Conservation (phyloP, 2,113 vertebrate species). For the Callionymus lyra region DNA sequence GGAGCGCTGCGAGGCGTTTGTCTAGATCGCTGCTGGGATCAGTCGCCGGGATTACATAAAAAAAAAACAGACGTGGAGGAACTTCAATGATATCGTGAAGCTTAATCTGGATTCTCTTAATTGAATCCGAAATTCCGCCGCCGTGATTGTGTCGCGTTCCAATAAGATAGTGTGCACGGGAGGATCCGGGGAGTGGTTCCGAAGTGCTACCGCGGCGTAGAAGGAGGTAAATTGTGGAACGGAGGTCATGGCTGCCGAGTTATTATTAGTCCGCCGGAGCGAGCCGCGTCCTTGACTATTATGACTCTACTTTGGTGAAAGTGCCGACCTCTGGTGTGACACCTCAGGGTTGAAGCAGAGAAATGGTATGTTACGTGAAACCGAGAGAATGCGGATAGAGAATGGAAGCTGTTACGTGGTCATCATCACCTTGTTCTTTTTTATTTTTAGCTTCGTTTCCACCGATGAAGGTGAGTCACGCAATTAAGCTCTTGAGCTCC, state of each 20-base stretch:
- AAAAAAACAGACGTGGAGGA: slow-evolving; percentile 11
- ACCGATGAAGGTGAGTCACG: too few species aligned
- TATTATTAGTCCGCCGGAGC: slow-evolving; percentile 45
- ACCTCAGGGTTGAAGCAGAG: slow-evolving; percentile 4
- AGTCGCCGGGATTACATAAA: slow-evolving; percentile 16
- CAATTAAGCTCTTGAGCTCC: too few species aligned
- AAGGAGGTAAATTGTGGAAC: slow-evolving; percentile 18
- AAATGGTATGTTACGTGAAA: slow-evolving; percentile 2
- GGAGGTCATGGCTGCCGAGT: slow-evolving; percentile 36
- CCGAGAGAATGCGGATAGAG: slow-evolving; percentile 16
- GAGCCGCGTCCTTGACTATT: slow-evolving; percentile 36
- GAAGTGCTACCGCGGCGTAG: too few species aligned
- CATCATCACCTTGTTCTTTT: too few species aligned
- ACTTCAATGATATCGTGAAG: slow-evolving; percentile 16
- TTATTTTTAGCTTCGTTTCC: too few species aligned
- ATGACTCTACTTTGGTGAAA: slow-evolving; percentile 17
- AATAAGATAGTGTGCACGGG: too few species aligned
- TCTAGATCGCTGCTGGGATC: slow-evolving; percentile 20
- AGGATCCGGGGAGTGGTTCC: too few species aligned
- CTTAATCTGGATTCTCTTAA: slow-evolving; percentile 8
- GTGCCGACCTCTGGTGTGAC: neutral
- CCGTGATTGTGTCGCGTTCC: too few species aligned
- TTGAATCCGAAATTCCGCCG: slow-evolving; percentile 4
- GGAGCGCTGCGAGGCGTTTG: slow-evolving; percentile 21
- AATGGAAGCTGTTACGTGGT: slow-evolving; percentile 2